Evolutionary conservation across 1,140 invertebrate species (phyloP), one percentile per base, ranked within the genome.

Genomic region (Philaenus spumarius): DNA sequence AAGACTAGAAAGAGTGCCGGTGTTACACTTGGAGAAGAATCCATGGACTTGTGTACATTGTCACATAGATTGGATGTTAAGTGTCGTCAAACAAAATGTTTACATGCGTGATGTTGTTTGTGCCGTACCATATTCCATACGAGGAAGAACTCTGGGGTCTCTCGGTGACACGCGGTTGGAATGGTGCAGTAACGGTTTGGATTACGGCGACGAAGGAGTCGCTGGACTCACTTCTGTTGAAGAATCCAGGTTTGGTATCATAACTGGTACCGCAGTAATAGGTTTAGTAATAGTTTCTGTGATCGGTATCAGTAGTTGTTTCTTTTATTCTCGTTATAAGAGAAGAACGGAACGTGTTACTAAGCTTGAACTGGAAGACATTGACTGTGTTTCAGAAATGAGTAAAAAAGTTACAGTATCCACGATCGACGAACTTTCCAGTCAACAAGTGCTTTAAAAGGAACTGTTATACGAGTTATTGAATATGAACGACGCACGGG

Each of bases 41-140:
- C 79, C 78, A 4, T 87, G 84, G 83, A 74, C 77, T 2, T 87
- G 85, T 66, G 82, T 86, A 67, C 71, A 80, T 62, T 87, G 85
- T 66, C 77, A 79, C 50, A 79, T 78, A 7, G 73, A 73, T 12
- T 75, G 74, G 2, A 77, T 82, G 75, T 62, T 84, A 1, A 71
- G 69, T 60, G 74, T 52, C 15, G 73, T 76, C 0, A 80, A 82
- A 59, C 62, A 76, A 5, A 80, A 79, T 62, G 64, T 66, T 0
- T 73, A 73, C 2, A 69, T 80, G 46, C 35, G 39, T 11, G 30
- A 52, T 26, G 61, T 62, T 6, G 61, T 62, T 19, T 50, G 39
- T 34, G 67, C 73, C 15, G 68, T 75, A 1, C 81, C 81, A 0
- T 69, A 77, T 51, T 68, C 71, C 30, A 63, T 81, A 1, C 68